Evolutionary conservation across 2,888 invertebrate species (phyloP).

Genomic region (Scaptomyza cyrtandrae): DNA sequence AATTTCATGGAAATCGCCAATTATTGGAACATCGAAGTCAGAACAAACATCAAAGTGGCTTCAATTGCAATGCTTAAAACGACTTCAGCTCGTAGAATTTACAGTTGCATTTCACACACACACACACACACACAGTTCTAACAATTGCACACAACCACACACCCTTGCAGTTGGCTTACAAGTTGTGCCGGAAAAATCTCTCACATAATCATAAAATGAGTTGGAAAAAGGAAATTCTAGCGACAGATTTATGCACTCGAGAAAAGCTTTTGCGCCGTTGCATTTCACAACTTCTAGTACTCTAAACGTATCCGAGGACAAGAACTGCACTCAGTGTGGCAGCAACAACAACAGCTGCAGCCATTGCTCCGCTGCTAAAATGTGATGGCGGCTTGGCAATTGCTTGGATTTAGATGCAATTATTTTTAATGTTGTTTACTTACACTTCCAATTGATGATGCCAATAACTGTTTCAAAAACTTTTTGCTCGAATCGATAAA

Average conservation of each 20-base stretch:
- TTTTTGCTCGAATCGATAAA: slow-evolving; percentile 68
- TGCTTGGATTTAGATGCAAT: slow-evolving; percentile 80
- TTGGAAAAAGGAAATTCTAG: slow-evolving; percentile 75
- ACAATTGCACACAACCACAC: slow-evolving; percentile 10
- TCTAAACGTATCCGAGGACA: slow-evolving; percentile 24
- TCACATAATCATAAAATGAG: slow-evolving; percentile 79
- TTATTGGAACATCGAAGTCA: slow-evolving; percentile 67
- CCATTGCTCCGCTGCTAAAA: slow-evolving; percentile 63
- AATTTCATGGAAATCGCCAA: slow-evolving; percentile 46
- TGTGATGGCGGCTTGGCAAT: slow-evolving; percentile 77
- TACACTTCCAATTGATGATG: slow-evolving; percentile 79
- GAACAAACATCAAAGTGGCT: slow-evolving; percentile 71
- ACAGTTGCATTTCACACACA: slow-evolving; percentile 67
- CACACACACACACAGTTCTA: slow-evolving; percentile 6
- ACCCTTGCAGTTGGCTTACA: slow-evolving; percentile 43
- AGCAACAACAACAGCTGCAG: slow-evolving; percentile 26
- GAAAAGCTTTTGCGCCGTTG: slow-evolving; percentile 73
- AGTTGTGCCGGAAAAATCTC: slow-evolving; percentile 75
- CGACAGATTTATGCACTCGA: slow-evolving; percentile 75
- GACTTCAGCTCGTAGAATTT: slow-evolving; percentile 63
- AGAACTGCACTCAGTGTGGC: slow-evolving; percentile 16
- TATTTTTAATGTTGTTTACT: slow-evolving; percentile 81
- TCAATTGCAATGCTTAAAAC: slow-evolving; percentile 60
- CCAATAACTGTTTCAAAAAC: slow-evolving; percentile 79
- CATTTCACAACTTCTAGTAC: slow-evolving; percentile 42